Evolutionary conservation across 2,113 vertebrate species (phyloP).

Genomic region (Oncorhynchus nerka): DNA sequence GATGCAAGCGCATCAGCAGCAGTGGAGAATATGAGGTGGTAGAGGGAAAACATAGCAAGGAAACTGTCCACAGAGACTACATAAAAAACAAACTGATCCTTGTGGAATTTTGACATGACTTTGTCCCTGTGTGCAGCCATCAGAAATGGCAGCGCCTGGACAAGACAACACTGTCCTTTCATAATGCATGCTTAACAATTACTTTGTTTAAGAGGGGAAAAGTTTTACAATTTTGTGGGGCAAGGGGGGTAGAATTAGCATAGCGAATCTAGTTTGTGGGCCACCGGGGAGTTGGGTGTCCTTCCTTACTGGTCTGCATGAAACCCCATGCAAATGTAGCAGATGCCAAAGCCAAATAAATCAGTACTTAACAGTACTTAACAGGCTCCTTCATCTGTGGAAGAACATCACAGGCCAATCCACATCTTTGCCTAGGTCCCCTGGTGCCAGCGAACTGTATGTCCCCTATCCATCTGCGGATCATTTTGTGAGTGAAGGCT

Average conservation of each 20-base stretch:
- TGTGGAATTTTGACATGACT: constrained; percentile 34
- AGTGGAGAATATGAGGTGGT: constrained; percentile 60
- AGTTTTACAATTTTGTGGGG: constrained; percentile 40
- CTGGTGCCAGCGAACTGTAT: constrained; percentile 47
- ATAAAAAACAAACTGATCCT: constrained; percentile 66
- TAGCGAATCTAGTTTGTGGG: constrained; percentile 59
- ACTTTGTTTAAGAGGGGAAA: constrained; percentile 47
- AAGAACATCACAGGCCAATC: constrained; percentile 51
- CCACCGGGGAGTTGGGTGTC: constrained; percentile 59
- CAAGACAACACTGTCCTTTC: constrained; percentile 18
- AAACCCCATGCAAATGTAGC: constrained; percentile 70
- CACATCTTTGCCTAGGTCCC: constrained; percentile 42
- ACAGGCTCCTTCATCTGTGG: constrained; percentile 57
- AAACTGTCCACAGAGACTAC: constrained; percentile 68
- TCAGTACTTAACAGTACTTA: constrained; percentile 65
- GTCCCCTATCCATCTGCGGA: constrained; percentile 64
- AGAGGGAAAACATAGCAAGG: not conserved
- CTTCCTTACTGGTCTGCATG: constrained; percentile 63
- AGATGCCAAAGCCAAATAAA: constrained; percentile 72
- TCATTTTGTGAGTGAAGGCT: constrained; percentile 53
- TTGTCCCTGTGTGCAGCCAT: constrained; percentile 11
- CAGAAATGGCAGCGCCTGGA: no score
- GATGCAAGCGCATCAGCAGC: constrained; percentile 61
- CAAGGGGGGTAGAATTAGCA: constrained; percentile 59
- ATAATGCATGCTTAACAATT: constrained; percentile 52